Evolutionary conservation across 2,888 invertebrate genomes (phyloP), one percentile per base, ranked within the genome.

Genomic region (Rhorus exstirpatorius): DNA sequence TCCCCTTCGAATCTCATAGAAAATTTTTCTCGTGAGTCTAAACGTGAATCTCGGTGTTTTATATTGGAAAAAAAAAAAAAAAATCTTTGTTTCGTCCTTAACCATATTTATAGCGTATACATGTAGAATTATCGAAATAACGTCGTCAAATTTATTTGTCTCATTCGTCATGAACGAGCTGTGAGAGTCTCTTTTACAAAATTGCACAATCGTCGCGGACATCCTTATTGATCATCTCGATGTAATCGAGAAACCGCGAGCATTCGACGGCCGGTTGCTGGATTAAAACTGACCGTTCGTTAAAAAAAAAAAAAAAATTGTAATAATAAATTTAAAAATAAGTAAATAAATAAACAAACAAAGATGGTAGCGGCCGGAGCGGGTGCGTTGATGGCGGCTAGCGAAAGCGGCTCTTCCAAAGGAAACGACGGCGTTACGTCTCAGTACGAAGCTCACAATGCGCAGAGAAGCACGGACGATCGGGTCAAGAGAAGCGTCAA

Each of bases 361-460:
- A 90, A 87, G 75, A 90, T 90, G 90, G 90, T 90, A 87, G 90
- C 90, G 83, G 89, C 89, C 76, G 90, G 90, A 58, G 88, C 87
- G 26, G 87, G 87, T 55, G 85, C 88, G 84, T 87, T 89, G 86
- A 90, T 90, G 89, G 87, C 90, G 84, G 87, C 89, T 78, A 89
- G 87, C 74, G 90, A 89, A 75, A 87, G 89, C 80, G 84, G 87
- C 79, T 86, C 89, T 76, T 88, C 88, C 21, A 89, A 88, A 80
- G 86, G 86, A 60, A 81, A 84, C 38, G 88, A 85, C 79, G 86
- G 81, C 77, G 84, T 79, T 81, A 72, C 86, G 6, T 71, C 81
- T 10, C 86, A 72, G 68, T 86, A 83, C 71, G 85, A 84, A 55
- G 85, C 84, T 41, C 87, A 84, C 78, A 85, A 83, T 75, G 82